Percentiles rank a stretch among this genome's conserved stretches.
These are phyloP conservation scores for Zaprionus lineosus DNA, from an alignment of 2,888 invertebrate genomes.

Conservation along the genomic window DNA sequence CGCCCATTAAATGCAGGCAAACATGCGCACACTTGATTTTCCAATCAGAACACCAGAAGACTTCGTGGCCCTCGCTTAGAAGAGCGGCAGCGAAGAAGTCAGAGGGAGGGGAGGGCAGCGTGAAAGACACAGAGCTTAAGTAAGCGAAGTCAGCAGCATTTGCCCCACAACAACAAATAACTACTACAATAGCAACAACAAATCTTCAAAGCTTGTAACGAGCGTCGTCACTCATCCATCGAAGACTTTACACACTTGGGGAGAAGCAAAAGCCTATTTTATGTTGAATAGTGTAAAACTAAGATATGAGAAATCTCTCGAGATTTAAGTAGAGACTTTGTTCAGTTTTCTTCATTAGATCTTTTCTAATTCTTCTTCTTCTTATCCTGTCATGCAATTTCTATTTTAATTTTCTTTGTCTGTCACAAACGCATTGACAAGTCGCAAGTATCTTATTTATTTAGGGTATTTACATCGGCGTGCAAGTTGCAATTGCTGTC, in stretches of 20 bases:
- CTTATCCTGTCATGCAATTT: too few relatives aligned
- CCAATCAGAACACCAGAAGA: conserved; percentile 67
- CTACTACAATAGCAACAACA: conserved; percentile 9
- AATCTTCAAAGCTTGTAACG: neutral
- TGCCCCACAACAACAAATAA: conserved; percentile 30
- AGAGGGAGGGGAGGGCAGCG: conserved; percentile 15
- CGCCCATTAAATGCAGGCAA: conserved; percentile 75
- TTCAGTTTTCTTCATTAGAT: too few relatives aligned
- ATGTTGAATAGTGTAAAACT: too few relatives aligned
- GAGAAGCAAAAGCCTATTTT: too few relatives aligned
- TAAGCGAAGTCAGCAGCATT: conserved; percentile 61
- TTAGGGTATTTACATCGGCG: conserved; percentile 48
- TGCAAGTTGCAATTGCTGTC: conserved; percentile 69
- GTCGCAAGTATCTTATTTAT: neutral
- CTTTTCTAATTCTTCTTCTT: too few relatives aligned
- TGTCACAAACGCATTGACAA: too few relatives aligned
- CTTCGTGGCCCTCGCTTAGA: conserved; percentile 7
- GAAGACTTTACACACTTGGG: too few relatives aligned
- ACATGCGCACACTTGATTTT: conserved; percentile 73
- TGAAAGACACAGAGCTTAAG: conserved; percentile 15
- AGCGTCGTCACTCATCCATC: too few relatives aligned
- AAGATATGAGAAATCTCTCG: too few relatives aligned
- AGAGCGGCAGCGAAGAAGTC: too few relatives aligned
- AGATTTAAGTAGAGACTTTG: too few relatives aligned
- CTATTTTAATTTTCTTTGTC: too few relatives aligned